A percentile compares a stretch with the other conserved stretches of the same genome.
These are phyloP conservation scores for Pontoporia blainvillei DNA, from an alignment of 2,113 vertebrate genomes.

Conservation along the genomic window DNA sequence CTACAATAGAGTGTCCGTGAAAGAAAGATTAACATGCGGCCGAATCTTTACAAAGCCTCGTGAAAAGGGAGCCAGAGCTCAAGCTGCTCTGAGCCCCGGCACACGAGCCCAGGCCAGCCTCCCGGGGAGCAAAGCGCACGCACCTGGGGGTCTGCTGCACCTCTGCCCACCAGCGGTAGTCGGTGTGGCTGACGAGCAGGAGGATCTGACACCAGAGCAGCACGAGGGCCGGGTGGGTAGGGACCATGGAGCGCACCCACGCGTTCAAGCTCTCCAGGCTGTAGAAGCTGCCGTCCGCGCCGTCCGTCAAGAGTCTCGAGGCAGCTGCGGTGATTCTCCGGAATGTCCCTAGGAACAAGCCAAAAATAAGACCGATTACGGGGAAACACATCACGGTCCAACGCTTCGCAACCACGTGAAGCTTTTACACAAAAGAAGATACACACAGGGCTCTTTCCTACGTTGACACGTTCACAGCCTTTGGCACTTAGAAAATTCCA, in stretches of 20 bases:
- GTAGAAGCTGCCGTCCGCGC: conserved; percentile 85
- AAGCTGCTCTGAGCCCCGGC: rapidly evolving
- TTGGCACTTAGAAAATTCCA: neutral
- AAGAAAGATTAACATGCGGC: neutral
- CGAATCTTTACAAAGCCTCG: neutral
- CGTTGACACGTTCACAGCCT: rapidly evolving
- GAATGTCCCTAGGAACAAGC: conserved; percentile 89
- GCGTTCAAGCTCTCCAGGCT: conserved; percentile 89
- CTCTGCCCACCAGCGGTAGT: conserved; percentile 97
- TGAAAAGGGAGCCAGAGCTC: rapidly evolving
- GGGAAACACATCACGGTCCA: neutral
- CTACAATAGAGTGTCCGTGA: neutral
- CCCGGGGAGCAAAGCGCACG: neutral
- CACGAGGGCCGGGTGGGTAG: conserved; percentile 95
- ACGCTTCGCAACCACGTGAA: neutral
- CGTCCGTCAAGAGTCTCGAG: conserved; percentile 89
- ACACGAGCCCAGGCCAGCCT: rapidly evolving
- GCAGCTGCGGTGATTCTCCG: conserved; percentile 95
- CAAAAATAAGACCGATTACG: neutral
- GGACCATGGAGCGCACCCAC: conserved; percentile 90
- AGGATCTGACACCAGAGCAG: conserved; percentile 98
- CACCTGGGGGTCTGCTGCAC: conserved; percentile 96
- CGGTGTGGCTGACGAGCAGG: conserved; percentile 96
- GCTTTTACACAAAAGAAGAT: neutral
- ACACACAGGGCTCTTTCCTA: rapidly evolving